phyloP scores from a whole-genome alignment of 37 sponge, comb jelly and placozoan species.

The Chondrosia reniformis region DNA sequence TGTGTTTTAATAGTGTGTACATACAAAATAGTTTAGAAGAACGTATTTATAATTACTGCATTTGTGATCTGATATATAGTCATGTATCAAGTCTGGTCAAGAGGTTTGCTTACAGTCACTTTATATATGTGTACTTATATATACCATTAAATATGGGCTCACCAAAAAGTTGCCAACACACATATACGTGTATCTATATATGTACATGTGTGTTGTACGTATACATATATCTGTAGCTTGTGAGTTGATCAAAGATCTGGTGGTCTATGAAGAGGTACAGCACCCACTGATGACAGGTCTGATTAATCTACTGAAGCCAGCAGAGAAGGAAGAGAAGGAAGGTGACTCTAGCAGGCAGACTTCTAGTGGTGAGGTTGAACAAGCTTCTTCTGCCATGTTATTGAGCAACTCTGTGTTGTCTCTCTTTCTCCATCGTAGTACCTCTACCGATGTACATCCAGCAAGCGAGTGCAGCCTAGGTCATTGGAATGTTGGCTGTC shows the following conservation, averaged over 20 bases:
- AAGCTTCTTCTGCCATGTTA: neutral
- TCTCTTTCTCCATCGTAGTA: slow-evolving; percentile 27
- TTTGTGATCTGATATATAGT: too few species aligned
- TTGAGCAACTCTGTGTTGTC: neutral
- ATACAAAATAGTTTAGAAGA: too few species aligned
- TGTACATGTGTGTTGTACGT: slow-evolving; percentile 14
- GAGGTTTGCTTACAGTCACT: too few species aligned
- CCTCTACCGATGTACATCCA: slow-evolving; percentile 68
- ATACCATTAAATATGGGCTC: too few species aligned
- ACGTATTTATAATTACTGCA: too few species aligned
- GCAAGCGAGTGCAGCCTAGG: slow-evolving; percentile 73
- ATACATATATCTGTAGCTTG: slow-evolving; percentile 29
- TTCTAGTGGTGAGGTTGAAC: too few species aligned
- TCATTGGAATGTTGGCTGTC: slow-evolving; percentile 40
- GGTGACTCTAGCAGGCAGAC: too few species aligned
- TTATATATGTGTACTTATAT: too few species aligned
- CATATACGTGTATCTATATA: neutral
- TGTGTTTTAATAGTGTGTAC: too few species aligned
- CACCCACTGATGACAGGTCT: slow-evolving; percentile 74
- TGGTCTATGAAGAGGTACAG: slow-evolving; percentile 73
- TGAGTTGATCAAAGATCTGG: slow-evolving; percentile 63
- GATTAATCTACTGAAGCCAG: slow-evolving; percentile 64
- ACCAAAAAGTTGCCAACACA: too few species aligned
- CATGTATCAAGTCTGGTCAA: too few species aligned
- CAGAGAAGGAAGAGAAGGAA: neutral